phyloP scores from a whole-genome alignment of 2,113 vertebrate species.

The Merops nubicus region DNA sequence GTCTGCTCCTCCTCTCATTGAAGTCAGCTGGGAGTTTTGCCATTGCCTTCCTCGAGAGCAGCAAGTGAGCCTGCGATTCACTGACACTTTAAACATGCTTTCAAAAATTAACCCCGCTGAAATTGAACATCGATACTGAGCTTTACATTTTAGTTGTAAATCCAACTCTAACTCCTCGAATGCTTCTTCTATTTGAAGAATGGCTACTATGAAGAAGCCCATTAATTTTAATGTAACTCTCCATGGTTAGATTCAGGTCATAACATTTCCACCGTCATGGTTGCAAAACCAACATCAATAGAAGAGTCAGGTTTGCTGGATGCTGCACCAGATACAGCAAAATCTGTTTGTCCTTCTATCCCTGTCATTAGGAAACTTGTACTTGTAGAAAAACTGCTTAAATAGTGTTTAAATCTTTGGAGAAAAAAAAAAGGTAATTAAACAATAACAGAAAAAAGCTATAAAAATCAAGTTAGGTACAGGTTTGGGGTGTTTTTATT shows the following conservation, averaged over 20 bases:
- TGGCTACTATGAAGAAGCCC: neutral
- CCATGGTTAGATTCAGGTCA: slow-evolving; percentile 2
- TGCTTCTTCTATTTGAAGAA: slow-evolving; percentile 15
- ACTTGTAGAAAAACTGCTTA: neutral
- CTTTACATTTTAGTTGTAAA: slow-evolving; percentile 52
- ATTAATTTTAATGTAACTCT: neutral
- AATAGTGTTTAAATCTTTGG: neutral
- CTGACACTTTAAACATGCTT: neutral
- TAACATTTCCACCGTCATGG: neutral
- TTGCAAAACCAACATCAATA: neutral
- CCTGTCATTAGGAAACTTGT: neutral
- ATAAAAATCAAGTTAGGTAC: neutral
- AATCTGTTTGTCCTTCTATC: neutral
- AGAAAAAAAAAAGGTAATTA: neutral
- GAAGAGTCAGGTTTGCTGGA: neutral
- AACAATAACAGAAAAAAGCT: neutral
- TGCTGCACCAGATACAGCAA: neutral
- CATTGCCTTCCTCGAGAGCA: slow-evolving; percentile 67
- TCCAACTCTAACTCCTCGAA: slow-evolving; percentile 30
- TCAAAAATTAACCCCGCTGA: slow-evolving; percentile 17
- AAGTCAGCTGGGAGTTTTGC: slow-evolving; percentile 68
- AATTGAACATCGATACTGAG: neutral
- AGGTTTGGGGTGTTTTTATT: neutral
- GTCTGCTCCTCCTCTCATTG: slow-evolving; percentile 60
- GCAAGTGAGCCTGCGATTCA: neutral